Conservation (phyloP, 2,888 invertebrate genomes). For the Melieria crassipennis region DNA sequence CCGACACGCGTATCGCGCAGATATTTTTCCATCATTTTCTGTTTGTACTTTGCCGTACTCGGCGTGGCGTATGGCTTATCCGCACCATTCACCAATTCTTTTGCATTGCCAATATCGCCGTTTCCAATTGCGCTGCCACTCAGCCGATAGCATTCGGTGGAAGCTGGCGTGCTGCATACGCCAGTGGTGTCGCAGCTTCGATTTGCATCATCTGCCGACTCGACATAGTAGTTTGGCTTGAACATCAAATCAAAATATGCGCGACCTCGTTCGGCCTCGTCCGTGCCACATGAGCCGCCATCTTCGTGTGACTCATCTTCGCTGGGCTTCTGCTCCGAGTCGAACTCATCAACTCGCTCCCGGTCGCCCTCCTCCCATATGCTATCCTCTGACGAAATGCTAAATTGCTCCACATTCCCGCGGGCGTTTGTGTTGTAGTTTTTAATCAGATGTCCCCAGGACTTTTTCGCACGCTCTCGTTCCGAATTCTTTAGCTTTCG, state of each 20-base stretch:
- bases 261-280: slow-evolving; percentile 8
- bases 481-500: slow-evolving; percentile 81
- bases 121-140: slow-evolving; percentile 42
- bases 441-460: slow-evolving; percentile 77
- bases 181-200: neutral
- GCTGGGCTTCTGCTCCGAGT: neutral
- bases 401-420: slow-evolving; percentile 83
- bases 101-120: neutral
- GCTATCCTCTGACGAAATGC: slow-evolving; percentile 81
- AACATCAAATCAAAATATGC: neutral
- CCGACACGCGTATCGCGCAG: slow-evolving; percentile 63
- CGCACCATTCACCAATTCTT: neutral
- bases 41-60: slow-evolving; percentile 68
- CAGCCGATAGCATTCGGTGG: slow-evolving; percentile 61
- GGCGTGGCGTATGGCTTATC: slow-evolving; percentile 39
- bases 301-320: slow-evolving; percentile 43
- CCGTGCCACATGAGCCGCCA: slow-evolving; percentile 29
- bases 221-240: slow-evolving; percentile 7
- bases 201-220: slow-evolving; percentile 28
- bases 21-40: slow-evolving; percentile 72
- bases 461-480: slow-evolving; percentile 74
- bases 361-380: slow-evolving; percentile 75
- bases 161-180: neutral
- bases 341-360: slow-evolving; percentile 37
- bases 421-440: slow-evolving; percentile 79